Percentiles rank a stretch among this genome's conserved stretches.
phyloP scores from a whole-genome alignment of 1,140 invertebrate species.

The Papilio helenus region DNA sequence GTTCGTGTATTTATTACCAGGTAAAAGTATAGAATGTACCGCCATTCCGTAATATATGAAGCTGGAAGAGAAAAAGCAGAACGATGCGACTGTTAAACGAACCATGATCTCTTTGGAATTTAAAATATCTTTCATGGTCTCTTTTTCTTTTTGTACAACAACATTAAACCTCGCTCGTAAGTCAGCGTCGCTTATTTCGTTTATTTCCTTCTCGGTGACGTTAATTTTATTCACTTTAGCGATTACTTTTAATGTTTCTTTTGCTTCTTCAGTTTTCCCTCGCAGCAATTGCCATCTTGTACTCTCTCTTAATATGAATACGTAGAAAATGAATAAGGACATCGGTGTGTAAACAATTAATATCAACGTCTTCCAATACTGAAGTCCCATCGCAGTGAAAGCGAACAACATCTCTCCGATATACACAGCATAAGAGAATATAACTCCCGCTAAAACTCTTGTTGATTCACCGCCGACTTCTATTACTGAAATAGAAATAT shows the following conservation, averaged over 20 bases:
- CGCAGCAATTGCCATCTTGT: conserved; percentile 70
- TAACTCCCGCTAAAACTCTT: conserved; percentile 63
- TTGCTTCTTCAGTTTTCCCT: conserved; percentile 61
- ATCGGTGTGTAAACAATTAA: conserved; percentile 63
- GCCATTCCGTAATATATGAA: conserved; percentile 92
- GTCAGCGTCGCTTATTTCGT: conserved; percentile 55
- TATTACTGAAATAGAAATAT: conserved; percentile 63
- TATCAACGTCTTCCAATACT: conserved; percentile 67
- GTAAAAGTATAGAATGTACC: conserved; percentile 88
- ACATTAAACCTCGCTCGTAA: conserved; percentile 64
- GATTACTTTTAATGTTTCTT: conserved; percentile 58
- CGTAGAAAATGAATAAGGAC: conserved; percentile 57
- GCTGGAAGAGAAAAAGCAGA: conserved; percentile 87
- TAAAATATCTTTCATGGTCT: conserved; percentile 63
- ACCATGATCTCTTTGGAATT: conserved; percentile 68
- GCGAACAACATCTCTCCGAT: conserved; percentile 67
- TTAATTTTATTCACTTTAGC: conserved; percentile 63
- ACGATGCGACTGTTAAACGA: conserved; percentile 70
- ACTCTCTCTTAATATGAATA: conserved; percentile 63
- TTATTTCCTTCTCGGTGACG: conserved; percentile 56
- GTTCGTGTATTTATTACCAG: conserved; percentile 87
- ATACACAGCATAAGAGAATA: conserved; percentile 67
- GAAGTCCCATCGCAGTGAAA: conserved; percentile 61
- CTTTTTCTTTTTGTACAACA: conserved; percentile 62
- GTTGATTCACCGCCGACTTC: conserved; percentile 66